These are phyloP conservation scores for Leucopsar rothschildi DNA, from an alignment of 2,113 vertebrate species.

Conservation along the genomic window DNA sequence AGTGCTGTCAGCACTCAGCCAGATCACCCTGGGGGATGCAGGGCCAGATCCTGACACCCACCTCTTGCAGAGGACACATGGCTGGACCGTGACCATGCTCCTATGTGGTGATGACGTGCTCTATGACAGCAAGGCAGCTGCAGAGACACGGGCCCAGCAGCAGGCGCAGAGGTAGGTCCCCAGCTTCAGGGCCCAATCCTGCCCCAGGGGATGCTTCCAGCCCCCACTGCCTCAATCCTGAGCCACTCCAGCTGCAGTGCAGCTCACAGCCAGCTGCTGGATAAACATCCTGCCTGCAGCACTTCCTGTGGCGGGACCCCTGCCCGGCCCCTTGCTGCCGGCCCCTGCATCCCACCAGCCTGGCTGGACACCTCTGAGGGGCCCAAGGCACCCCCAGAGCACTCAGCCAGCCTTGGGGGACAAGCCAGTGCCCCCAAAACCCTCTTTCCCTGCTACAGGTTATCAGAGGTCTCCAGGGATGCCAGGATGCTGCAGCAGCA, in stretches of 20 bases:
- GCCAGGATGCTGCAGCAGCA: not conserved
- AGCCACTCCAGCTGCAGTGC: constrained; percentile 35
- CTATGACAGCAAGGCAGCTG: not conserved
- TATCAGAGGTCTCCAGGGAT: constrained; percentile 73
- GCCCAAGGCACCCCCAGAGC: not conserved
- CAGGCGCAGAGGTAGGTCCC: constrained; percentile 17
- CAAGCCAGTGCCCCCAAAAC: not conserved
- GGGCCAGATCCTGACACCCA: not conserved
- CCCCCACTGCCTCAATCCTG: not conserved
- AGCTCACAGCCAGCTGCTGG: constrained; percentile 28
- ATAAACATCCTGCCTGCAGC: constrained; percentile 71
- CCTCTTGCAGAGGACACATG: constrained; percentile 8
- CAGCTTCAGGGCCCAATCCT: not conserved
- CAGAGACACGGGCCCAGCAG: not conserved
- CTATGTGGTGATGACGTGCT: not conserved
- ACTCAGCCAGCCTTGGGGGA: too few species aligned
- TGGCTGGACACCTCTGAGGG: accelerated
- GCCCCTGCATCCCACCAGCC: not conserved
- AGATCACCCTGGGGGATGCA: not conserved
- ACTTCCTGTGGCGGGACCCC: constrained; percentile 33
- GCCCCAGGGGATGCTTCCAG: not conserved
- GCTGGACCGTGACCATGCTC: constrained; percentile 45
- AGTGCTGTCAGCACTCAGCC: accelerated
- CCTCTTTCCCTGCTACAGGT: not conserved
- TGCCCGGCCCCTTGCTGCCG: not conserved